Conservation (phyloP, 2,113 vertebrate genomes). For the Sinocyclocheilus maitianheensis region DNA sequence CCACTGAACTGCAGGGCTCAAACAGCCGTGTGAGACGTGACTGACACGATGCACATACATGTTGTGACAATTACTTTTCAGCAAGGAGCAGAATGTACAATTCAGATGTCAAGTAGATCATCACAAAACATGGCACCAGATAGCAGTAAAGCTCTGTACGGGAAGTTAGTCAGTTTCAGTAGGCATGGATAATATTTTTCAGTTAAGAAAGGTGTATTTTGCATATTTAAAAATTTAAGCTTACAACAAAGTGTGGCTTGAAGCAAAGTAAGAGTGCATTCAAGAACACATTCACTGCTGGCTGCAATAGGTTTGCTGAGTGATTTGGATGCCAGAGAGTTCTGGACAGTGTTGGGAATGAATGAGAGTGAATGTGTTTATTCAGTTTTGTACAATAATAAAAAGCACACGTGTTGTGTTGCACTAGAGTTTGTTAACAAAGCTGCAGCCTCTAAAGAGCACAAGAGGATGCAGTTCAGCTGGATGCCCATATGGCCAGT, state of each 20-base stretch:
- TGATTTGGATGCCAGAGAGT: not conserved
- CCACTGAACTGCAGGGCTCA: slow-evolving; percentile 18
- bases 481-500: slow-evolving; percentile 22
- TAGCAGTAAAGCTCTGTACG: not conserved
- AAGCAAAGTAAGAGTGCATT: not conserved
- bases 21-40: not conserved
- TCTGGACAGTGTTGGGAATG: not conserved
- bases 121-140: slow-evolving; percentile 6
- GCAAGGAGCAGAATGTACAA: slow-evolving; percentile 19
- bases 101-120: slow-evolving; percentile 13
- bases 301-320: not conserved
- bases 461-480: not conserved
- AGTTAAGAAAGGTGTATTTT: not conserved
- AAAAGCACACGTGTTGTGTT: not conserved
- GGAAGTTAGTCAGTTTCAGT: not conserved
- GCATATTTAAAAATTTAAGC: not conserved
- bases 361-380: not conserved
- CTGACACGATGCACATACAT: slow-evolving; percentile 12
- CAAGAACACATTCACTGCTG: not conserved
- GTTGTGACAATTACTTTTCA: slow-evolving; percentile 21
- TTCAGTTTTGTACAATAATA: not conserved
- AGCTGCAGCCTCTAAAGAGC: not conserved
- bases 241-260: not conserved
- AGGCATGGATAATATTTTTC: not conserved
- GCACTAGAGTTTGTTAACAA: not conserved